Evolutionary conservation across 1,140 invertebrate species (phyloP), one percentile per base, ranked within the genome.

Genomic region (Monochamus saltuarius): DNA sequence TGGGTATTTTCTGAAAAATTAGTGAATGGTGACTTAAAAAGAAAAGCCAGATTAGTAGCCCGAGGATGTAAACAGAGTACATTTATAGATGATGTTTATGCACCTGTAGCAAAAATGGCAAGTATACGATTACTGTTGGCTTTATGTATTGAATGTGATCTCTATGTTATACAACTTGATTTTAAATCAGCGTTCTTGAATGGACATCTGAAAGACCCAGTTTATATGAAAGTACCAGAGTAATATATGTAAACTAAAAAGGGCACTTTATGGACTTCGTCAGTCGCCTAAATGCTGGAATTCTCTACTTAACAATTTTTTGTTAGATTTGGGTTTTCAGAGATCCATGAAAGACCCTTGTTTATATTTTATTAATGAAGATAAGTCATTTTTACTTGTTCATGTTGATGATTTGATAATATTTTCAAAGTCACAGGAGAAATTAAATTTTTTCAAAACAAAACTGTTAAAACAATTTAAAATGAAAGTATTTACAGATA

Each of bases 1-100:
- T 77, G 74, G 77, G 67, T 77, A 7, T 77, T 68, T 51, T 69
- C 2, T 49, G 22, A 49, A 14, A 49, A 49, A 19, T n/a, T 49
- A 16, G 17, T 29, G 14, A 9, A 29, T 3, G 46, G 40, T 3
- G 4, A 42, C 2, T 13, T 7, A 2, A 42, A 42, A 65, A 50
- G 46, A 50, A 81, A 79, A 63, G 77, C 75, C 29, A 49, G 77
- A 39, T 64, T 79, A 16, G 75, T 81, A n/a, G 74, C 77, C 4
- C 73, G 75, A 57, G 78, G 78, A 19, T 79, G 62, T 64, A 55
- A 46, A 9, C 78, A 80, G 66, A 69, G 62, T 46, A 47, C 61
- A 45, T 71, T 69, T 37, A 53, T 72, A 3, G 76, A 80, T 45
- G 73, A 76, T 22, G 64, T 68, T 11, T 73, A 55, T 53, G 54